These are phyloP conservation scores for Mycalesis mineus DNA, from an alignment of 2,888 invertebrate genomes.

Conservation along the genomic window DNA sequence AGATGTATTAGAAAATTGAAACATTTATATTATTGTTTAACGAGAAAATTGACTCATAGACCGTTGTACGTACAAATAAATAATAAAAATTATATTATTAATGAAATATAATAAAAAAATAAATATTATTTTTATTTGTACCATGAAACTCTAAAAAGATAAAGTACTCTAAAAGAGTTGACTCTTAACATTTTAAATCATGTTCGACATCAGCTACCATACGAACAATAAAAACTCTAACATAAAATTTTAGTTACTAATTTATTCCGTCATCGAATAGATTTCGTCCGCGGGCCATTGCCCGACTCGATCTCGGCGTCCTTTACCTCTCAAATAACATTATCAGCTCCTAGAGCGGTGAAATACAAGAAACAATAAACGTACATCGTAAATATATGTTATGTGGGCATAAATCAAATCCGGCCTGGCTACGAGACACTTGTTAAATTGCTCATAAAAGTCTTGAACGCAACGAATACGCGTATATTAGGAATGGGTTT, in stretches of 20 bases:
- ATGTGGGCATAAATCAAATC: constrained; percentile 67
- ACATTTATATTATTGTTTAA: no score
- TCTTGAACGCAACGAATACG: constrained; percentile 57
- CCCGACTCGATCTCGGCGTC: constrained; percentile 29
- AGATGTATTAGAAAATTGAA: no score
- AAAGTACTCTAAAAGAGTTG: background rate
- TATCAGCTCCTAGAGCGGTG: constrained; percentile 59
- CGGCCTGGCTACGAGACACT: constrained; percentile 59
- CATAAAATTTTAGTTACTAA: constrained; percentile 22
- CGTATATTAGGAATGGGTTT: constrained; percentile 66
- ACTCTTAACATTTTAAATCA: constrained; percentile 4
- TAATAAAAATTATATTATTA: no score
- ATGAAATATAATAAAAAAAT: no score
- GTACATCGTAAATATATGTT: constrained; percentile 59
- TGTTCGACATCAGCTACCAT: constrained; percentile 12
- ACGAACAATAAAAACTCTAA: constrained; percentile 13
- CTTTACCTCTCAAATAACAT: constrained; percentile 51
- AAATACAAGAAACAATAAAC: constrained; percentile 69
- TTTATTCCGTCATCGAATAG: constrained; percentile 25
- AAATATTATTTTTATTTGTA: no score
- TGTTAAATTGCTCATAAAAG: constrained; percentile 73
- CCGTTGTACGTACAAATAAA: no score
- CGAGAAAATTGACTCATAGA: no score
- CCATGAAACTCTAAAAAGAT: background rate
- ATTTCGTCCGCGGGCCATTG: constrained; percentile 15